Base-by-base conservation (phyloP, 2,888 invertebrate species). In the Galeruca laticollis region DNA sequence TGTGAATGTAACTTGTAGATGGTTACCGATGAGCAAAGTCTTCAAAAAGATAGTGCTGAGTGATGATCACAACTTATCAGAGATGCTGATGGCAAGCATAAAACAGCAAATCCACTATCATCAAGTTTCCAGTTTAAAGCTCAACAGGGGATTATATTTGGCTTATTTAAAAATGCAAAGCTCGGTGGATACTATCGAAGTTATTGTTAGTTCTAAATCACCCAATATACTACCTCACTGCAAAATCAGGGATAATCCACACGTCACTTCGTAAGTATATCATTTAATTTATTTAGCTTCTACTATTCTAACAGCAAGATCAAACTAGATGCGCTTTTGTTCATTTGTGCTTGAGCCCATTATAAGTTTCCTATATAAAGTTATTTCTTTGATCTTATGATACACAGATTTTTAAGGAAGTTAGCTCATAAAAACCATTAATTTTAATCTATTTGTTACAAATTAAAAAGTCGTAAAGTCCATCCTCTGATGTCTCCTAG, bases 151-250 rank as follows among this genome's bases (percentile, higher is more conserved):
- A 0, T 88, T 99, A 21, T 99, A 99, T 87, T 87, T 99, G 76
- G 96, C 98, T 47, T 99, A 98, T 86, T 88, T 99, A 74, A 98
- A 99, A 86, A 93, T 99, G 88, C 96, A 97, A 83, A 96, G 96
- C 77, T 97, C 98, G 1, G 96, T 99, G 67, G 98, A 98, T 84
- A 91, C 95, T 71, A 94, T 98, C 56, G 93, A 96, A 80, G 93
- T 99, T 10, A 93, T 99, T 56, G 98, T 98, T 26, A 96, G 97
- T 0, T 91, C 94, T 64, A 94, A 95, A 81, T 92, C 95, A 1
- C 99, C 99, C 4, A 99, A 98, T 84, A 95, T 98, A 77, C 89
- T 99, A 75, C 99, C 99, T 0, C 95, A 97, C 84, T 94, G 94
- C 74, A 94, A 96, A 84, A 92, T 99, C 43, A 88, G 99, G 71